phyloP scores from a whole-genome alignment of 2,888 invertebrate species.

The Synergus laeviventris region DNA sequence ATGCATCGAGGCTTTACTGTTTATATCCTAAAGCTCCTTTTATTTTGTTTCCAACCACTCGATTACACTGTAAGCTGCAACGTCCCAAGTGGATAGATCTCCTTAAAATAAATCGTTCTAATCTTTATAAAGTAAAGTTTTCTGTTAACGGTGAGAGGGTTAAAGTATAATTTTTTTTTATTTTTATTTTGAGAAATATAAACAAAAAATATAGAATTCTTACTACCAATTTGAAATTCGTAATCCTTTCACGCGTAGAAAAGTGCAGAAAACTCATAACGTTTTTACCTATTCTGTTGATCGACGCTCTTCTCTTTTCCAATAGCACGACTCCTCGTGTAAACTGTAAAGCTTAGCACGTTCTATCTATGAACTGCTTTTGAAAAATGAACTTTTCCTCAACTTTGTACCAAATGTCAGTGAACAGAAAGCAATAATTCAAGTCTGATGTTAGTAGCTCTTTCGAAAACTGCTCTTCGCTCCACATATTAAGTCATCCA shows the following conservation, averaged over 20 bases:
- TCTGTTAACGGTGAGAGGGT: no score
- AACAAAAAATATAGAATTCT: no score
- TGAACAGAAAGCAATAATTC: not conserved
- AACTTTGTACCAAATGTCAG: not conserved
- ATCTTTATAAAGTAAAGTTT: not conserved
- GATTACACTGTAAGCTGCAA: not conserved
- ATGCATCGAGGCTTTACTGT: not conserved
- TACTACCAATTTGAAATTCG: not conserved
- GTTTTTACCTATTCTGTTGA: not conserved
- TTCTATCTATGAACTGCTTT: not conserved
- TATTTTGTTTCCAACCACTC: not conserved
- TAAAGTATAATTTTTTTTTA: no score
- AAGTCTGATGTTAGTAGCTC: not conserved
- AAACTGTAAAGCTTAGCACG: not conserved
- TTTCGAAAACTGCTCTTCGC: not conserved
- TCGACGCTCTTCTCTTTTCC: not conserved
- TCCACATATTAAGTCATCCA: not conserved
- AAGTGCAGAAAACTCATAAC: not conserved
- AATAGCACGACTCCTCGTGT: not conserved
- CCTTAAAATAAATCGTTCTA: not conserved
- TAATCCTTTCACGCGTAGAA: not conserved
- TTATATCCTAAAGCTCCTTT: not conserved
- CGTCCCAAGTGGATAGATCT: not conserved
- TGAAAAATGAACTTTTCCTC: slow-evolving; percentile 32
- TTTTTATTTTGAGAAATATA: no score